phyloP scores from a whole-genome alignment of 2,888 invertebrate species.

The Agrochola macilenta region DNA sequence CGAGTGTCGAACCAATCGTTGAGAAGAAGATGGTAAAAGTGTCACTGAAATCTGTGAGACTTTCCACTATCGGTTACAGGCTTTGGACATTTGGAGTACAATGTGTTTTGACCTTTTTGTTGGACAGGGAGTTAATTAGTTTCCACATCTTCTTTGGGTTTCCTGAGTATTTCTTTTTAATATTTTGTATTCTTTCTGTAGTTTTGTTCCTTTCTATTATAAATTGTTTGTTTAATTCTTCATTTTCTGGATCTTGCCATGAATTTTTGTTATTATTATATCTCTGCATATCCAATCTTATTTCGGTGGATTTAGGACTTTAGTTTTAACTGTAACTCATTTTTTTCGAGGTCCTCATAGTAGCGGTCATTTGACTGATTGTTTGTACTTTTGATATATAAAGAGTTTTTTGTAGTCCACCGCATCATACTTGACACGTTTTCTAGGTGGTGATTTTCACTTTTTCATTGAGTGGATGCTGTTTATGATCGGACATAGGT shows the following conservation, averaged over 20 bases:
- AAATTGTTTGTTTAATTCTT: neutral
- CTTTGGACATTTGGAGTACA: no score
- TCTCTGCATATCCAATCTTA: no score
- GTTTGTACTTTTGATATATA: neutral
- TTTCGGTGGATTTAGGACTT: neutral
- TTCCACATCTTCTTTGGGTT: no score
- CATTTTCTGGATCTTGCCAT: neutral
- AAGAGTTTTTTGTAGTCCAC: neutral
- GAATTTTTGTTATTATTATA: neutral
- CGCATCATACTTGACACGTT: neutral
- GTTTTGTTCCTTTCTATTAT: neutral
- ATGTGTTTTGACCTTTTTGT: no score
- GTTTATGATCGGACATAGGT: no score
- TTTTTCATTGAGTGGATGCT: neutral
- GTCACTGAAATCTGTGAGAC: no score
- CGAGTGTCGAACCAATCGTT: neutral
- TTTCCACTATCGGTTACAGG: no score
- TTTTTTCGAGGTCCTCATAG: neutral
- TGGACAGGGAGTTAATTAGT: no score
- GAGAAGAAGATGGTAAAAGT: neutral
- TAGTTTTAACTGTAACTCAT: neutral
- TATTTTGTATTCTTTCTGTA: no score
- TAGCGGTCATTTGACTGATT: neutral
- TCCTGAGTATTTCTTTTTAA: no score
- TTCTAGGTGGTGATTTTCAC: neutral